phyloP scores from a whole-genome alignment of 2,113 vertebrate genomes.

The Apodemus speciosus region DNA sequence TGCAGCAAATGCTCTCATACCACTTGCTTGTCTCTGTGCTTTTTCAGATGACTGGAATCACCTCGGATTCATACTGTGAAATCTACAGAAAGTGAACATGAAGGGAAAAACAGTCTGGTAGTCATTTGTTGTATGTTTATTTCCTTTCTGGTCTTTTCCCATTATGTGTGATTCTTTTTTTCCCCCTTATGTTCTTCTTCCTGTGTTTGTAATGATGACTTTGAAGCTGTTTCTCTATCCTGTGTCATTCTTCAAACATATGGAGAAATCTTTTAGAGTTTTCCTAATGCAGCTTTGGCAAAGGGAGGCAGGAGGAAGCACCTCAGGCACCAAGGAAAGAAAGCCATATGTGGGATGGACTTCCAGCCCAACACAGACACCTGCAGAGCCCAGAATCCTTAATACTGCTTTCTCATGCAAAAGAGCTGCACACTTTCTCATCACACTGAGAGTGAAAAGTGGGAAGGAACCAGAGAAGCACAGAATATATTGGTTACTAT shows the following conservation, averaged over 20 bases:
- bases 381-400: conserved; percentile 43
- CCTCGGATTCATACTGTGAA: conserved; percentile 44
- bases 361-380: conserved; percentile 24
- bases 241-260: conserved; percentile 15
- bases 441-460: conserved; percentile 75
- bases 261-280: conserved; percentile 1
- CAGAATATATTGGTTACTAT: conserved; percentile 52
- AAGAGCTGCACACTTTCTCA: conserved; percentile 59
- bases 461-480: conserved; percentile 61
- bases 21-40: conserved; percentile 51
- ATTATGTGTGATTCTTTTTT: neutral
- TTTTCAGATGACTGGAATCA: conserved; percentile 46
- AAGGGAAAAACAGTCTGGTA: conserved; percentile 13
- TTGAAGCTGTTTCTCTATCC: neutral
- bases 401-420: conserved; percentile 56
- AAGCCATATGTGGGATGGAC: neutral
- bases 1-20: neutral
- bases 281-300: conserved; percentile 20
- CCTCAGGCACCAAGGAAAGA: accelerated
- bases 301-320: neutral
- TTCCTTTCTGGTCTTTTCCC: neutral
- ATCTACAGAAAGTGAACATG: conserved; percentile 36
- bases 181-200: neutral
- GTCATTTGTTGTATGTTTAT: neutral
- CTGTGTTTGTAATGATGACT: conserved; percentile 61